Base-by-base conservation (phyloP, 2,113 vertebrate genomes). In the Circaetus gallicus region DNA sequence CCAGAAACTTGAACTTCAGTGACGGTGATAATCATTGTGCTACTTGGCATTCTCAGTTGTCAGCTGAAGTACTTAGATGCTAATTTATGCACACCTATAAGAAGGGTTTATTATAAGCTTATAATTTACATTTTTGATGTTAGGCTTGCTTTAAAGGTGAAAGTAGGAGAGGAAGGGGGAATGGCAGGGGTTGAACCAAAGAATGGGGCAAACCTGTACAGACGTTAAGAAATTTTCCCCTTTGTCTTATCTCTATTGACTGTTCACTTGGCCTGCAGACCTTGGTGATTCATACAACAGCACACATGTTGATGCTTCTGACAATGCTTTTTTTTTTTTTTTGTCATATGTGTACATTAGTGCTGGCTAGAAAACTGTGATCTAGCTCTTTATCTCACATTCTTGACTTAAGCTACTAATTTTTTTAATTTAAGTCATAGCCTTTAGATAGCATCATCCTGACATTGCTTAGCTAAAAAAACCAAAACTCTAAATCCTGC, bases 1-100 rank as follows among this genome's bases (percentile, higher is more conserved):
- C 40, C 74, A 85, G 91, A 50, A 95, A 80, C 79, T 49, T 79
- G 83, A 91, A 59, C 45, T 76, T 82, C 65, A 81, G 74, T 56
- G 91, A 50, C 69, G 34, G 61, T 93, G 90, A 79, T 91, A 47
- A 89, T 79, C 66, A 19, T 61, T 86, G 34, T 50, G 38, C 26
- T 73, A 32, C 74, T 31, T 77, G 71, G 58, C n/a, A 24, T 90
- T 93, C 91, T 91, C 66, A 31, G 18, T 95, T 89, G 77, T 79
- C 80, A 86, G 69, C 73, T 91, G 65, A 53, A 61, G 40, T 38
- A 58, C 36, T 7, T 40, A 81, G 70, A 82, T 87, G 73, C 77
- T 96, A 91, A 93, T 96, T 96, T 95, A 85, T 95, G 74, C 87
- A 80, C 82, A 69, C 78, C 66, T 95, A 7, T 82, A 85, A 70